Evolutionary conservation across 2,797 vertebrate genomes (phyloP).

Genomic region (Morelia viridis): DNA sequence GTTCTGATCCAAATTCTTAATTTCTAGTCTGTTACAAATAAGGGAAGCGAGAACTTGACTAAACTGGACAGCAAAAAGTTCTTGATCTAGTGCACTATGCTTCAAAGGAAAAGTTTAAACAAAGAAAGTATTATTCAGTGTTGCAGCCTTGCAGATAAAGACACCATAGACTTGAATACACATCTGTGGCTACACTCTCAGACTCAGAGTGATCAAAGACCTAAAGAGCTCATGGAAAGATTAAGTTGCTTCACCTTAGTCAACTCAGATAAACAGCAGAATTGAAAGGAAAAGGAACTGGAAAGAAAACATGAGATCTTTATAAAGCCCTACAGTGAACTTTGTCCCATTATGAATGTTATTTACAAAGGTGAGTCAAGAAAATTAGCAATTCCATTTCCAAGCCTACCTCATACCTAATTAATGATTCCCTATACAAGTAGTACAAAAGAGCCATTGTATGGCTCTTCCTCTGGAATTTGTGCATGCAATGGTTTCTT

Average conservation of each 20-base stretch:
- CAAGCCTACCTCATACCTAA: conserved; percentile 56
- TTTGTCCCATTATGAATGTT: conserved; percentile 36
- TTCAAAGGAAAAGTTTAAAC: background rate
- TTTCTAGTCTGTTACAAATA: background rate
- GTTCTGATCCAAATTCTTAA: background rate
- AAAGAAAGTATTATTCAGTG: background rate
- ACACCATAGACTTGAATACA: background rate
- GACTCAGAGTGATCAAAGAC: background rate
- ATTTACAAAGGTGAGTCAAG: conserved; percentile 56
- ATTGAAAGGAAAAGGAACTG: conserved; percentile 37
- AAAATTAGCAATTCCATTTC: conserved; percentile 57
- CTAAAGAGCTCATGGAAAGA: conserved; percentile 22
- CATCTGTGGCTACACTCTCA: background rate
- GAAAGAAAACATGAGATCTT: conserved; percentile 25
- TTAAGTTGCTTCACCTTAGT: background rate
- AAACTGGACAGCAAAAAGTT: background rate
- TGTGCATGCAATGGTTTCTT: conserved; percentile 59
- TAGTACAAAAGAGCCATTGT: conserved; percentile 64
- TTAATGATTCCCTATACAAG: conserved; percentile 67
- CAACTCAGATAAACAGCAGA: background rate
- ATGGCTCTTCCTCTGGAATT: conserved; percentile 61
- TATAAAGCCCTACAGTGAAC: conserved; percentile 36
- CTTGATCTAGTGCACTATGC: background rate
- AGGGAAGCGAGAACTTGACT: background rate
- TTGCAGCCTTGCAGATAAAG: background rate